A percentile compares a stretch with the other conserved stretches of the same genome.
phyloP scores from a whole-genome alignment of 2,888 invertebrate species.

The Metacarcinus magister region DNA sequence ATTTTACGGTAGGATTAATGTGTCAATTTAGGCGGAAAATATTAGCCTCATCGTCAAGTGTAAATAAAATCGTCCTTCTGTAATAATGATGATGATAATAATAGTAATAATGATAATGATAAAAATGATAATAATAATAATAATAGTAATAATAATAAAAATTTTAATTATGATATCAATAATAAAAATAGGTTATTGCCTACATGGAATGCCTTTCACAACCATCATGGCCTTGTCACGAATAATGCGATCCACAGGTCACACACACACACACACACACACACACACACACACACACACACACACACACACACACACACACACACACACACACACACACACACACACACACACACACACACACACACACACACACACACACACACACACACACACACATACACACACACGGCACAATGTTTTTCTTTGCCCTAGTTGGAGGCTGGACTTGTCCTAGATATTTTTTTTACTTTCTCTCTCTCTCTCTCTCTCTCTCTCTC shows the following conservation, averaged over 20 bases:
- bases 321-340: conserved; percentile 26
- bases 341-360: conserved; percentile 26
- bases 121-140: neutral
- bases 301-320: neutral
- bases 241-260: neutral
- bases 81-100: neutral
- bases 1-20: no score
- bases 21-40: no score
- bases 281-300: no score
- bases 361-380: neutral
- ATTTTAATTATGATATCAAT: no score
- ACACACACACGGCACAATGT: neutral
- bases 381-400: no score
- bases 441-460: neutral
- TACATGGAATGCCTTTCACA: neutral
- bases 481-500: no score
- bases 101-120: neutral
- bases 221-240: neutral
- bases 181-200: neutral
- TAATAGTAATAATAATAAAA: no score
- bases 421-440: neutral
- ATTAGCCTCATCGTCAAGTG: no score
- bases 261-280: no score
- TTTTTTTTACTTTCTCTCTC: no score
- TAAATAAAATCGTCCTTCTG: no score